Evolutionary conservation across 2,797 vertebrate genomes (phyloP), one percentile per base, ranked within the genome.

Genomic region (Cichlasoma orientale): DNA sequence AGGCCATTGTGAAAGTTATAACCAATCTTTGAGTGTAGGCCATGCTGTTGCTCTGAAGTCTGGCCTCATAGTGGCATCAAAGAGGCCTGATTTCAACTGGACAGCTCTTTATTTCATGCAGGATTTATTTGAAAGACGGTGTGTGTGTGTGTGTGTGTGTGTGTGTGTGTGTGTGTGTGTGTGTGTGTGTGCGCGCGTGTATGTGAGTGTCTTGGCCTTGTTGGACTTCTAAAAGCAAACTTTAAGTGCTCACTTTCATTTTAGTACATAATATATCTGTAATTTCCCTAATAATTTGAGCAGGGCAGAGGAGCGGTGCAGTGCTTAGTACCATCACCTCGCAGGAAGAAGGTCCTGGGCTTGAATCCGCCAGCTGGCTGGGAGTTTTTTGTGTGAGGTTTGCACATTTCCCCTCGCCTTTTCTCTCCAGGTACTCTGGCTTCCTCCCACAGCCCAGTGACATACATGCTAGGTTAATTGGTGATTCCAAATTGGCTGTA

Each of bases 1-100:
- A 75, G 82, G 79, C 82, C 74, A 69, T 33, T 72, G 79, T 80
- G 70, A 76, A 89, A 90, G 84, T 87, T 79, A 88, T 82, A 82
- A 84, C 75, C 50, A 59, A 41, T 54, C 76, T 70, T 56, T 59
- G 57, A 80, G 59, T 61, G 5, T 3, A 54, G 70, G 52, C 68
- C 36, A 58, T 44, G 38, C 74, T 47, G 27, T 3, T 1, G 61
- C 71, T 71, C 80, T 56, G 72, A 3, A 69, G 71, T 80, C 47
- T 44, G 57, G 16, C 66, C 61, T 82, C 57, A 74, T 29, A 55
- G 82, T 54, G 13, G 33, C 66, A 31, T 72, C 23, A 27, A 33
- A 74, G 18, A 56, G 21, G 36, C 16, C 36, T 29, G 41, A 68
- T 82, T 75, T 70, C 44, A 73, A 19, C n/a, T 56, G 14, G 36